Percentiles rank a stretch among this genome's conserved stretches.
phyloP scores from a whole-genome alignment of 2,888 invertebrate species.

The Campopleginae sp. region DNA sequence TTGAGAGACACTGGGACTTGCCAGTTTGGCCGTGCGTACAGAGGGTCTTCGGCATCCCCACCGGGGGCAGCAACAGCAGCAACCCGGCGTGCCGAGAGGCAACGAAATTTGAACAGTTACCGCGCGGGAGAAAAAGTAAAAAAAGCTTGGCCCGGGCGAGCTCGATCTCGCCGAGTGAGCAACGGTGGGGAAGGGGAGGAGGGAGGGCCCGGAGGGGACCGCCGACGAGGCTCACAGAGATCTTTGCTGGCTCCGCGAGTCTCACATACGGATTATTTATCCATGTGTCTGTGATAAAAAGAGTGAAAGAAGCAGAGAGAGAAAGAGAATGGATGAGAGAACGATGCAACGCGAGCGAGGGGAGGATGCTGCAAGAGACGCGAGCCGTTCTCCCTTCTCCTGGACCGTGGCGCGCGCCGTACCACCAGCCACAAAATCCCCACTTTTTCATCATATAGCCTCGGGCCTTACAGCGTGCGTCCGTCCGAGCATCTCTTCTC shows the following conservation, averaged over 20 bases:
- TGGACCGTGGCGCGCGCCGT: slow-evolving; percentile 82
- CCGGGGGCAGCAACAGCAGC: slow-evolving; percentile 69
- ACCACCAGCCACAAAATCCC: slow-evolving; percentile 74
- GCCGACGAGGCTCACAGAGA: slow-evolving; percentile 53
- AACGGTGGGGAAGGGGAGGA: neutral
- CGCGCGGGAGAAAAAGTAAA: slow-evolving; percentile 68
- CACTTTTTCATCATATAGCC: slow-evolving; percentile 64
- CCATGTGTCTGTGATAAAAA: slow-evolving; percentile 50
- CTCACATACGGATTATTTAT: slow-evolving; percentile 46
- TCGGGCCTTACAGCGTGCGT: slow-evolving; percentile 73
- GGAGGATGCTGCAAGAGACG: slow-evolving; percentile 78
- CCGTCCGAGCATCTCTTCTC: slow-evolving; percentile 69
- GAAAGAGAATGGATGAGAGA: slow-evolving; percentile 61
- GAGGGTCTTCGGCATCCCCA: slow-evolving; percentile 77
- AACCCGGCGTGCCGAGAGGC: slow-evolving; percentile 66
- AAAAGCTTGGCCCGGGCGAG: slow-evolving; percentile 64
- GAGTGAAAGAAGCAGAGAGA: slow-evolving; percentile 64
- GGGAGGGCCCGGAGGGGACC: slow-evolving; percentile 42
- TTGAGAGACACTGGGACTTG: slow-evolving; percentile 79
- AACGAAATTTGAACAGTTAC: slow-evolving; percentile 83
- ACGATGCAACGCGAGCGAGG: slow-evolving; percentile 69
- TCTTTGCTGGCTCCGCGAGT: slow-evolving; percentile 63
- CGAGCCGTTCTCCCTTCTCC: slow-evolving; percentile 81
- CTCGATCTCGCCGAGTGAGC: slow-evolving; percentile 59
- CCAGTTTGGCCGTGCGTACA: slow-evolving; percentile 62